Conservation (phyloP, 2,888 invertebrate genomes). For the Unio pictorum region DNA sequence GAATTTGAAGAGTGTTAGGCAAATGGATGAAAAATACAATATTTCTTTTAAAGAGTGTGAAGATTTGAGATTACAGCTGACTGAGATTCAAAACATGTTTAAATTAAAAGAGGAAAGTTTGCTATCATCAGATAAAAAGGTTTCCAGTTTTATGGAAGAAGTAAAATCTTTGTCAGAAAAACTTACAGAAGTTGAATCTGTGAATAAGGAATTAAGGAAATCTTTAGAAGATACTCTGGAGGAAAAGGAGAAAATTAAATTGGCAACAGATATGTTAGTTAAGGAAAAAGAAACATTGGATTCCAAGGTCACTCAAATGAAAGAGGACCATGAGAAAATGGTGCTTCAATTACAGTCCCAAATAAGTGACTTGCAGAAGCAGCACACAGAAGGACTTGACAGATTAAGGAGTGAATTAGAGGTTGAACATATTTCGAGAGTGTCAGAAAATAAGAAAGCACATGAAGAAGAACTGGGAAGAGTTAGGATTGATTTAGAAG, state of each 20-base stretch:
- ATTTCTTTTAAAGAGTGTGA: too few species aligned
- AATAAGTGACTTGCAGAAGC: slow-evolving; percentile 1
- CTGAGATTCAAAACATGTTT: too few species aligned
- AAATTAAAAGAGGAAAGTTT: slow-evolving; percentile 7
- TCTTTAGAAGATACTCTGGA: background rate
- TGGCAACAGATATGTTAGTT: background rate
- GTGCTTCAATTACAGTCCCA: too few species aligned
- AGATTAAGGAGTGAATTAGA: background rate
- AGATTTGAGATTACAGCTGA: too few species aligned
- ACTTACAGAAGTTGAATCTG: background rate
- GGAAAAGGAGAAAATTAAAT: background rate
- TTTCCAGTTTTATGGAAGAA: background rate
- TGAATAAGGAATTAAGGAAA: too few species aligned
- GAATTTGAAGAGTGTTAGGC: too few species aligned
- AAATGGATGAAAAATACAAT: too few species aligned
- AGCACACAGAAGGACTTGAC: slow-evolving; percentile 7
- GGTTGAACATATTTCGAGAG: slow-evolving; percentile 16
- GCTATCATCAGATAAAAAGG: background rate
- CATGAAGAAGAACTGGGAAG: slow-evolving; percentile 36
- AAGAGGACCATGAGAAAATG: background rate
- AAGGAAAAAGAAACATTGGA: too few species aligned
- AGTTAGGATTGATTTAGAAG: slow-evolving; percentile 41
- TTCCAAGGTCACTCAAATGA: background rate
- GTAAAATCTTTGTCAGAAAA: background rate
- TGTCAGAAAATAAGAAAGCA: slow-evolving; percentile 20